A percentile compares a stretch with the other conserved stretches of the same genome.
phyloP scores from a whole-genome alignment of 2,888 invertebrate species.

The Pterostichus niger region DNA sequence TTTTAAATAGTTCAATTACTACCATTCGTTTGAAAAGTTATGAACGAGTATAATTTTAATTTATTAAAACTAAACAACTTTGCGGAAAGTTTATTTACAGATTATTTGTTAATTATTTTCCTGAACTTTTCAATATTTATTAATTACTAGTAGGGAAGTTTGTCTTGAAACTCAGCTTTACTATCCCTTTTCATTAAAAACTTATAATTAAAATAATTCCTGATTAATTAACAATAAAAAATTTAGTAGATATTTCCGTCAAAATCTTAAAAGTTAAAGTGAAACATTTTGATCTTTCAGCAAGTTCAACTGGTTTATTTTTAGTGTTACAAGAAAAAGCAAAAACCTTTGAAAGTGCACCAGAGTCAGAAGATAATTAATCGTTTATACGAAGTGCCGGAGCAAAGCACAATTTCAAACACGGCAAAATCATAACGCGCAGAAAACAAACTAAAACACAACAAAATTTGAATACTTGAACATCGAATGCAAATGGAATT shows the following conservation, averaged over 20 bases:
- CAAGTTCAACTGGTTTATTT: not conserved
- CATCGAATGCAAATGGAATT: slow-evolving; percentile 66
- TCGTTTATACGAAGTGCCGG: slow-evolving; percentile 38
- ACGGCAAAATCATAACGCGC: slow-evolving; percentile 35
- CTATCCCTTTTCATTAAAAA: not conserved
- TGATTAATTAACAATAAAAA: slow-evolving; percentile 14
- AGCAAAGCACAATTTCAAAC: slow-evolving; percentile 29
- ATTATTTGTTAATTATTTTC: too few relatives aligned
- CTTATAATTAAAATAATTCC: slow-evolving; percentile 25
- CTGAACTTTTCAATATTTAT: too few relatives aligned
- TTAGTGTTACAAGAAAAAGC: slow-evolving; percentile 1
- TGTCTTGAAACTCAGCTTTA: too few relatives aligned
- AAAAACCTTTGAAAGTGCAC: slow-evolving; percentile 16
- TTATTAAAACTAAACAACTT: too few relatives aligned
- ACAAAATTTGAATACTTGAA: slow-evolving; percentile 66
- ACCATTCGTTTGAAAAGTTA: too few relatives aligned
- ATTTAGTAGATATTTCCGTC: not conserved
- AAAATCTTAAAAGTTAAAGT: not conserved
- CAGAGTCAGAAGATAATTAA: slow-evolving; percentile 18
- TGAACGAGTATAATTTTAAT: too few relatives aligned
- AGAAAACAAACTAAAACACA: slow-evolving; percentile 61
- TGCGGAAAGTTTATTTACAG: too few relatives aligned
- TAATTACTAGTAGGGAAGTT: too few relatives aligned
- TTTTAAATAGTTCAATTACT: too few relatives aligned
- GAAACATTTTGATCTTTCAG: not conserved